phyloP scores from a whole-genome alignment of 2,113 vertebrate species.

The Bagarius yarrelli region DNA sequence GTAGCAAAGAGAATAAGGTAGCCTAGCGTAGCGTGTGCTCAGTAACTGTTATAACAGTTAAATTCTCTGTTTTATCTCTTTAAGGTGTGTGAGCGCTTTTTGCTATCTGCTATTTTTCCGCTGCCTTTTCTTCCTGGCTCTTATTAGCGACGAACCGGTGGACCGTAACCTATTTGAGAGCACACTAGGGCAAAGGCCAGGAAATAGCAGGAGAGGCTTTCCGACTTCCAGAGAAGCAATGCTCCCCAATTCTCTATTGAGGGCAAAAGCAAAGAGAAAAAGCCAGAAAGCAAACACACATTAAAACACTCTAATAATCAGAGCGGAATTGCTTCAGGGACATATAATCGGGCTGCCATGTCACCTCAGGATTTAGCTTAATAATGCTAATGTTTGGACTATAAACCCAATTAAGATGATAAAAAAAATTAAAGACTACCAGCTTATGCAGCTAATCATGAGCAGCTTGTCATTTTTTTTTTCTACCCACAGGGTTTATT shows the following conservation, averaged over 20 bases:
- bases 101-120: neutral
- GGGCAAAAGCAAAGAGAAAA: neutral
- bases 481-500: neutral
- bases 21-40: conserved; percentile 18
- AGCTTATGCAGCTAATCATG: neutral
- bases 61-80: conserved; percentile 28
- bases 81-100: neutral
- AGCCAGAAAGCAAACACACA: neutral
- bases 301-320: neutral
- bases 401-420: neutral
- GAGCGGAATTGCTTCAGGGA: neutral
- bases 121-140: conserved; percentile 44
- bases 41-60: conserved; percentile 27
- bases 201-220: conserved; percentile 15
- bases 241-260: neutral
- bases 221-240: neutral
- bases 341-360: neutral
- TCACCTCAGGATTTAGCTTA: neutral
- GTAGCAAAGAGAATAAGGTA: conserved; percentile 41
- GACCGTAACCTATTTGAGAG: conserved; percentile 37
- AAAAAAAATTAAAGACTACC: neutral
- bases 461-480: conserved; percentile 6
- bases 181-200: neutral
- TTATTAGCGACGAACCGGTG: conserved; percentile 59
- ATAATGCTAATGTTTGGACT: neutral